Percentiles rank a stretch among this genome's conserved stretches.
phyloP scores from a whole-genome alignment of 2,888 invertebrate species.

The Chloromyia formosa region DNA sequence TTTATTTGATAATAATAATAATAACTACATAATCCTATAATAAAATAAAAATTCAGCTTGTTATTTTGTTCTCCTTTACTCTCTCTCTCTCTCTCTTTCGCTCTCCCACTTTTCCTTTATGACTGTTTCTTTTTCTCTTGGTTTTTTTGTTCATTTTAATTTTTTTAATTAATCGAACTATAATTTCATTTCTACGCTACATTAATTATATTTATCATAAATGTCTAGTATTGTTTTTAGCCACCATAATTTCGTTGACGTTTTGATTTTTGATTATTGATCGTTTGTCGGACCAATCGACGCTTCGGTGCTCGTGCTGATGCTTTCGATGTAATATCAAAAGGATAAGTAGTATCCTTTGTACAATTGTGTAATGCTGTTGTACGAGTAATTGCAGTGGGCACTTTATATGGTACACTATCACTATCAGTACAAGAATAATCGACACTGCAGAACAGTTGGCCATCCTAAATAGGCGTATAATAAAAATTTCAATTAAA shows the following conservation, averaged over 20 bases:
- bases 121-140: slow-evolving; percentile 30
- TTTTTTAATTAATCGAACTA: slow-evolving; percentile 42
- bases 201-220: slow-evolving; percentile 43
- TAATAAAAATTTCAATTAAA: slow-evolving; percentile 43
- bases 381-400: slow-evolving; percentile 46
- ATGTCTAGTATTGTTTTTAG: slow-evolving; percentile 44
- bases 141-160: slow-evolving; percentile 42
- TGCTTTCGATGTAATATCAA: slow-evolving; percentile 50
- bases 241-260: slow-evolving; percentile 50
- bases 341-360: slow-evolving; percentile 46
- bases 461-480: slow-evolving; percentile 51
- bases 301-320: slow-evolving; percentile 50
- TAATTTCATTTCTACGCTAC: slow-evolving; percentile 43
- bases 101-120: background rate
- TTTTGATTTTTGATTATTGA: slow-evolving; percentile 45
- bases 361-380: slow-evolving; percentile 44
- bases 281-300: slow-evolving; percentile 43
- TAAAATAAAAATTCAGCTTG: slow-evolving; percentile 46
- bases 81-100: background rate
- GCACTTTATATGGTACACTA: slow-evolving; percentile 51
- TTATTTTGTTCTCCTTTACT: slow-evolving; percentile 36
- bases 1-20: slow-evolving; percentile 35
- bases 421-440: slow-evolving; percentile 52
- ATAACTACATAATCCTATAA: slow-evolving; percentile 24
- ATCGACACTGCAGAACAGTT: slow-evolving; percentile 53